These are phyloP conservation scores for Mythimna pallens DNA, from an alignment of 2,888 invertebrate species.

Conservation along the genomic window DNA sequence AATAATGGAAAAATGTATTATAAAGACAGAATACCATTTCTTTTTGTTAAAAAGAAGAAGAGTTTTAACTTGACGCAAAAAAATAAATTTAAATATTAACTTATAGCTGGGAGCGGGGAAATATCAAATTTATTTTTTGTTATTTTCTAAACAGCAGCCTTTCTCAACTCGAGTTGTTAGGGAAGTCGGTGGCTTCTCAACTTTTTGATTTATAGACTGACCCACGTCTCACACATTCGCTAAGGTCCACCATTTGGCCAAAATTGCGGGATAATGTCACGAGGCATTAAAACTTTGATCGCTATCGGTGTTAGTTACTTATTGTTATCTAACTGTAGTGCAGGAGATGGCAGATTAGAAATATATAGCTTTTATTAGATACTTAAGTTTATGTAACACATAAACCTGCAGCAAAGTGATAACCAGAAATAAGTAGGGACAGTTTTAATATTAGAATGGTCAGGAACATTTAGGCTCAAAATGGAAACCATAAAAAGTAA, in stretches of 20 bases:
- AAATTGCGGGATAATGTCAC: constrained; percentile 74
- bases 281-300: constrained; percentile 67
- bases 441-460: constrained; percentile 19
- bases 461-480: constrained; percentile 16
- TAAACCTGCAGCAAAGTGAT: background rate
- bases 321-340: constrained; percentile 40
- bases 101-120: constrained; percentile 46
- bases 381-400: background rate
- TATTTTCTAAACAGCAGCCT: constrained; percentile 72
- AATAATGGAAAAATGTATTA: constrained; percentile 27
- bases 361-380: background rate
- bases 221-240: constrained; percentile 72
- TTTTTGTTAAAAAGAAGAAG: constrained; percentile 8
- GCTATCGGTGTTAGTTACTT: constrained; percentile 56
- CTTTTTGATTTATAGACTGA: constrained; percentile 77
- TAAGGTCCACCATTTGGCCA: constrained; percentile 73
- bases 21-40: constrained; percentile 1
- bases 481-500: constrained; percentile 36
- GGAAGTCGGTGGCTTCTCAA: constrained; percentile 74
- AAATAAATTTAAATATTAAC: constrained; percentile 53
- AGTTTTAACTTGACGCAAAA: constrained; percentile 34
- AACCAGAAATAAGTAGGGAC: background rate
- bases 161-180: constrained; percentile 72
- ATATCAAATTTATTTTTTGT: constrained; percentile 48
- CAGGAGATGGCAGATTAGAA: constrained; percentile 14